Evolutionary conservation across 2,888 invertebrate genomes (phyloP), one percentile per base, ranked within the genome.

Genomic region (Agrochola macilenta): DNA sequence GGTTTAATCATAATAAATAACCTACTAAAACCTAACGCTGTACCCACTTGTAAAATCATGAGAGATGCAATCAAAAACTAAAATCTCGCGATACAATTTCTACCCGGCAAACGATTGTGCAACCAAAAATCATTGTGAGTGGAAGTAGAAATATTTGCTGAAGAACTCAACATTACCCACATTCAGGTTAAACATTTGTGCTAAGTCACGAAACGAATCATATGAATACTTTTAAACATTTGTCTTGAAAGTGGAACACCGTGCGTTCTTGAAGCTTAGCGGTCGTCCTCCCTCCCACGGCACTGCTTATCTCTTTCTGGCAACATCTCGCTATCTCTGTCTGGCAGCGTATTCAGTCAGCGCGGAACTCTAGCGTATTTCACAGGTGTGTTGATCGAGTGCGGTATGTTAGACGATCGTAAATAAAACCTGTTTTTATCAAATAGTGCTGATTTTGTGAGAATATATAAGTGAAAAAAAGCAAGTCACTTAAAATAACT

Each of bases 241-340:
- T 89, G 88, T 86, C 84, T 86, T 78, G 90, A 93, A 94, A 93
- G 90, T 92, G 78, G 91, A 93, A 83, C 95, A 94, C 83, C 92
- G 94, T 94, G 95, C 93, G 93, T 91, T 95, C 94, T 93, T 94
- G 92, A 93, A 93, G 92, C 92, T 90, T 92, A 93, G 94, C 94
- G 93, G 93, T 95, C 91, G 94, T 94, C 94, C 95, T 95, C 95
- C 95, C 94, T 95, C 93, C 94, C 93, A 94, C 95, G 91, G 92
- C 90, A 93, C 86, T 74, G 82, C 79, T 81, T 93, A 89, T 96
- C 95, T 96, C 95, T 92, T 86, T 96, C 93, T 89, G 87, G 84
- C 94, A 87, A 89, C 92, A 93, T 95, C 91, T 86, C 91, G 89
- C 94, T 88, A 80, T 96, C 96, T 94, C 95, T 93, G 91, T 96